Evolutionary conservation across 2,888 invertebrate genomes (phyloP).

Genomic region (Ennomos erosarius): DNA sequence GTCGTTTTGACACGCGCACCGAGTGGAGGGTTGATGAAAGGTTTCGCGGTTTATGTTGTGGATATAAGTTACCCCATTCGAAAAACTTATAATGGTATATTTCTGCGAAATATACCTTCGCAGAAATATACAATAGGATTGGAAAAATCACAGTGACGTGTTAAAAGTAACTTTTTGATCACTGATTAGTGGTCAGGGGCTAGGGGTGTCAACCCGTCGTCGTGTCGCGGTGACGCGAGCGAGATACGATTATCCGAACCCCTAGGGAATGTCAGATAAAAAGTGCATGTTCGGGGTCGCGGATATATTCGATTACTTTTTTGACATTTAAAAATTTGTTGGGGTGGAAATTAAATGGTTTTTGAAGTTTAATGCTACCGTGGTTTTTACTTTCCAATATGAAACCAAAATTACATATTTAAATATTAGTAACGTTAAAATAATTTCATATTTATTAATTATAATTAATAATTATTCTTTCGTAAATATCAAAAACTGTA

Average conservation of each 20-base stretch:
- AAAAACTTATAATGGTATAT: slow-evolving; percentile 37
- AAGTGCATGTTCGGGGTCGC: slow-evolving; percentile 52
- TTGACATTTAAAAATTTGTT: slow-evolving; percentile 44
- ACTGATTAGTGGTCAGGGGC: slow-evolving; percentile 71
- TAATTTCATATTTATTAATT: too few species aligned
- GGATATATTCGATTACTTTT: slow-evolving; percentile 54
- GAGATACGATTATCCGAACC: slow-evolving; percentile 76
- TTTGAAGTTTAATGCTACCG: slow-evolving; percentile 10
- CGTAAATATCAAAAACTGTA: too few species aligned
- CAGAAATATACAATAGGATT: slow-evolving; percentile 44
- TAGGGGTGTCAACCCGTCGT: slow-evolving; percentile 65
- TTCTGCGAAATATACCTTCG: too few species aligned
- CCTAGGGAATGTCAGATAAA: slow-evolving; percentile 60
- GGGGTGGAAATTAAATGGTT: slow-evolving; percentile 33
- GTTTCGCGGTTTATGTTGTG: slow-evolving; percentile 72
- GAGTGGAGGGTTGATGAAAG: slow-evolving; percentile 59
- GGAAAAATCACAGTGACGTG: slow-evolving; percentile 35
- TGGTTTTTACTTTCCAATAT: background rate
- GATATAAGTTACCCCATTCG: slow-evolving; percentile 68
- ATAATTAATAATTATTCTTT: too few species aligned
- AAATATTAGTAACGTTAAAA: too few species aligned
- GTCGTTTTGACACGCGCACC: slow-evolving; percentile 57
- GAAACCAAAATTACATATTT: background rate
- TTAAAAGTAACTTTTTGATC: slow-evolving; percentile 29
- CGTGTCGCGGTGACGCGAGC: slow-evolving; percentile 70